phyloP scores from a whole-genome alignment of 53 echinoderm and acorn worm species.

The Paelopatides confundens region DNA sequence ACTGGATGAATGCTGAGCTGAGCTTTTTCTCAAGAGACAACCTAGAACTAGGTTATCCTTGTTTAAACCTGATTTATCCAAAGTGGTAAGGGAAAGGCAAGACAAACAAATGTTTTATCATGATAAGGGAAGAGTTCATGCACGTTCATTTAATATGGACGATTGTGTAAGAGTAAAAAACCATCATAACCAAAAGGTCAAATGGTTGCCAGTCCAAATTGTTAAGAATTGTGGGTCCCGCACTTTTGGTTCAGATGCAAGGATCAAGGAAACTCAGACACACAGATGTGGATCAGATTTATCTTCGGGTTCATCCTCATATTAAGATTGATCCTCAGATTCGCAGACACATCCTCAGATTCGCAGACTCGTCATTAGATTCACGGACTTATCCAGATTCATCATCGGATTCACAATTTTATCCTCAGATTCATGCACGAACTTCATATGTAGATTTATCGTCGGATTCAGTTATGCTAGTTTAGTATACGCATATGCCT shows the following conservation, averaged over 20 bases:
- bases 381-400: too few species aligned
- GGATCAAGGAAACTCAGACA: conserved; percentile 19
- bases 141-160: background rate
- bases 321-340: too few species aligned
- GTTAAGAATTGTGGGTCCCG: background rate
- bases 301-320: too few species aligned
- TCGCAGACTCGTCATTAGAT: too few species aligned
- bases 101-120: conserved; percentile 58
- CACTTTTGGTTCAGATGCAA: conserved; percentile 55
- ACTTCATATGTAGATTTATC: too few species aligned
- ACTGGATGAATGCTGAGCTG: conserved; percentile 67
- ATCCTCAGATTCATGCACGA: too few species aligned
- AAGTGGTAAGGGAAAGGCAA: conserved; percentile 65
- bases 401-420: too few species aligned
- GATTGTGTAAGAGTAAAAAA: conserved; percentile 19
- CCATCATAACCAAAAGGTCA: conserved; percentile 7
- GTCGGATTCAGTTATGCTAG: too few species aligned
- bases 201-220: background rate
- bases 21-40: conserved; percentile 69
- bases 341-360: too few species aligned
- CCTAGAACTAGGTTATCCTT: conserved; percentile 65
- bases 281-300: conserved; percentile 40
- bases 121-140: conserved; percentile 40
- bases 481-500: too few species aligned
- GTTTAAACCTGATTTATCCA: conserved; percentile 63